These are phyloP conservation scores for Magallana gigas DNA, from an alignment of 1,140 invertebrate genomes.

Conservation along the genomic window DNA sequence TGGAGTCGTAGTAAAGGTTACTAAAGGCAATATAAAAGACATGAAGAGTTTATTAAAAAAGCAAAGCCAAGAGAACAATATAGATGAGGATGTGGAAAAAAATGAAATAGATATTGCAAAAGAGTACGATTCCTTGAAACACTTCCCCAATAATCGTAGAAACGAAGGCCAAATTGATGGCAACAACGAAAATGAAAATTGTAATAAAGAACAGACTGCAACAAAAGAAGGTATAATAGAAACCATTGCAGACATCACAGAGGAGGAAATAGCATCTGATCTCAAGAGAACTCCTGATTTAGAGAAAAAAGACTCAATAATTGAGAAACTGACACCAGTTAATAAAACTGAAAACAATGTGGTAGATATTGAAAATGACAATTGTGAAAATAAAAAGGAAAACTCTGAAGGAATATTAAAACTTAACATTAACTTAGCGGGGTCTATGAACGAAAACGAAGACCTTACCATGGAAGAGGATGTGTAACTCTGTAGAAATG, in stretches of 20 bases:
- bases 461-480: neutral
- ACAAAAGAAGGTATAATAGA: neutral
- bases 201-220: neutral
- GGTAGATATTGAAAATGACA: no score
- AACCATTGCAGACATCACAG: neutral
- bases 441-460: neutral
- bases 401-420: neutral
- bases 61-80: neutral
- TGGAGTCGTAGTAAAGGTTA: slow-evolving; percentile 87
- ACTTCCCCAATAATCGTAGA: neutral
- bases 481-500: neutral
- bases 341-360: no score
- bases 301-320: no score
- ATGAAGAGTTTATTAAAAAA: slow-evolving; percentile 24
- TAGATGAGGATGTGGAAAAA: neutral
- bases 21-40: slow-evolving; percentile 21
- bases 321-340: no score
- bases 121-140: neutral
- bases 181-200: neutral
- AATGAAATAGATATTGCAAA: neutral
- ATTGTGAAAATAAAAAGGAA: neutral
- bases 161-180: neutral
- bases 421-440: neutral
- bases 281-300: neutral
- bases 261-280: neutral